phyloP scores from a whole-genome alignment of 2,888 invertebrate genomes.

The Tetrapedia diversipes region DNA sequence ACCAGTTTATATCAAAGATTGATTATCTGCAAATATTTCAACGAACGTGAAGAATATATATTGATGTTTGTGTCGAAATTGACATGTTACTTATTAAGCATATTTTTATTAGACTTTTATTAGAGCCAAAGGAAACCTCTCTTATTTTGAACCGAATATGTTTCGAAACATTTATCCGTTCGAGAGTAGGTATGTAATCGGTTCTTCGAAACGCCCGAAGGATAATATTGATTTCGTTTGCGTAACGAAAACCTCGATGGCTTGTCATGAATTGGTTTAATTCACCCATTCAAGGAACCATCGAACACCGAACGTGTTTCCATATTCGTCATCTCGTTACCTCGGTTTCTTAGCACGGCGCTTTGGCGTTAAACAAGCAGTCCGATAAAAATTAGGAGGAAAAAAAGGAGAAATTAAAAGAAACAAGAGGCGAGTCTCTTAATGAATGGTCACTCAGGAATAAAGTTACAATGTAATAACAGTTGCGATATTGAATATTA shows the following conservation, averaged over 20 bases:
- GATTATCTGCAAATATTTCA: constrained; percentile 26
- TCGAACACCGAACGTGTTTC: constrained; percentile 3
- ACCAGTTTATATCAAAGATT: constrained; percentile 24
- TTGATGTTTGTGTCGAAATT: constrained; percentile 5
- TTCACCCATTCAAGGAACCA: constrained; percentile 1
- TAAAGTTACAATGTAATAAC: constrained; percentile 74
- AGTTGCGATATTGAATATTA: constrained; percentile 76
- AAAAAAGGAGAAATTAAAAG: neutral
- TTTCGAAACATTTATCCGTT: neutral
- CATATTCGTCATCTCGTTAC: constrained; percentile 48
- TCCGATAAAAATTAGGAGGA: constrained; percentile 44
- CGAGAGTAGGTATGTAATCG: too few relatives aligned
- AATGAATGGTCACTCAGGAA: constrained; percentile 79
- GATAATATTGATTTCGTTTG: neutral
- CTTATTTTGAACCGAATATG: neutral
- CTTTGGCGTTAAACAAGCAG: constrained; percentile 54
- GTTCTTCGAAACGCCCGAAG: neutral
- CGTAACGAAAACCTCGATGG: constrained; percentile 2
- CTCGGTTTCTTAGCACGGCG: constrained; percentile 45
- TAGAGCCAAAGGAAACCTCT: too few relatives aligned
- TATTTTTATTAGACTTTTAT: too few relatives aligned
- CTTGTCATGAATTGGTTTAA: constrained; percentile 13
- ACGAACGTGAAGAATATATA: constrained; percentile 11
- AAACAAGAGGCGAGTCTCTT: constrained; percentile 60
- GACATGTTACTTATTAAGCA: neutral